Percentiles rank a stretch among this genome's conserved stretches.
Conservation (phyloP, 2,113 vertebrate species). For the Phyllopteryx taeniolatus region DNA sequence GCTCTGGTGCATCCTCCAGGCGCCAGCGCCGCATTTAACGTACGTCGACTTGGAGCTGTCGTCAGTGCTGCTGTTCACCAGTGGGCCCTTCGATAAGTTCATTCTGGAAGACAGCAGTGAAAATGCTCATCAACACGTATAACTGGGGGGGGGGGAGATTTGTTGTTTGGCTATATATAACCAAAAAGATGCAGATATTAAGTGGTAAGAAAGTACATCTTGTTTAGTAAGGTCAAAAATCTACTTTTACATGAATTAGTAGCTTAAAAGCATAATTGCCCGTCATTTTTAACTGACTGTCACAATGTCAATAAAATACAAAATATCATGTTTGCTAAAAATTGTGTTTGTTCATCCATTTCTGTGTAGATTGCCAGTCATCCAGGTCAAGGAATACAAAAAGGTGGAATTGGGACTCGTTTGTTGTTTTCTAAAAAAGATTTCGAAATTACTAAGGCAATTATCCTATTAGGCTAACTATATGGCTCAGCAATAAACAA, state of each 20-base stretch:
- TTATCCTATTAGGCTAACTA: not conserved
- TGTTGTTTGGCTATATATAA: no score
- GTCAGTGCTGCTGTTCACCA: slow-evolving; percentile 79
- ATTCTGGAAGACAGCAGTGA: slow-evolving; percentile 66
- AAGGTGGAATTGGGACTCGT: no score
- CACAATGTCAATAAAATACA: not conserved
- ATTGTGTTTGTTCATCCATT: no score
- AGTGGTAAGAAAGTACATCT: not conserved
- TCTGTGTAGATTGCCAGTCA: no score
- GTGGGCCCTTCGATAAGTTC: slow-evolving; percentile 80
- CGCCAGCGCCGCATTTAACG: slow-evolving; percentile 77
- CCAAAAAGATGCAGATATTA: not conserved
- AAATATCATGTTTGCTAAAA: not conserved
- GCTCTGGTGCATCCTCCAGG: slow-evolving; percentile 81
- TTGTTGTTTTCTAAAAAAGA: no score
- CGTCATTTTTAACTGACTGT: not conserved
- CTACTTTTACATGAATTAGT: not conserved
- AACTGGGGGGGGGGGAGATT: slow-evolving; percentile 1
- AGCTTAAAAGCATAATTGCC: not conserved
- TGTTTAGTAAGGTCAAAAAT: not conserved
- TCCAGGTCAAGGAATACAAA: no score
- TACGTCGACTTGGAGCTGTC: slow-evolving; percentile 73
- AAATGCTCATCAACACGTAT: slow-evolving; percentile 10
- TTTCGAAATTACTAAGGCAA: no score
- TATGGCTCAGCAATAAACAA: not conserved